These are phyloP conservation scores for Clinocottus analis DNA, from an alignment of 2,113 vertebrate species.

Conservation along the genomic window DNA sequence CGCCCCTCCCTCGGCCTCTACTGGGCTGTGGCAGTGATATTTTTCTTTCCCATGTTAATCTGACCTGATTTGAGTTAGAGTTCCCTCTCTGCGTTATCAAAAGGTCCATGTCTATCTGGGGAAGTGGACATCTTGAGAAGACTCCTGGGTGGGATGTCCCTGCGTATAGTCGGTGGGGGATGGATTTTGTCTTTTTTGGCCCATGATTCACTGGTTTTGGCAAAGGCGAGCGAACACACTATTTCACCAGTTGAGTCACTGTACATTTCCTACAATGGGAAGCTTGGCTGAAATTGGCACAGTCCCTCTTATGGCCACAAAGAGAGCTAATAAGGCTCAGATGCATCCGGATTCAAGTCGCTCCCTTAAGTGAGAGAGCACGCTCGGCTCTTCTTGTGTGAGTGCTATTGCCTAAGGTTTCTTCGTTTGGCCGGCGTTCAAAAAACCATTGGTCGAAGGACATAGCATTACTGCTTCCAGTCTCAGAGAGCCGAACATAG, in stretches of 20 bases:
- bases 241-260: conserved; percentile 54
- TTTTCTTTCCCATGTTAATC: conserved; percentile 18
- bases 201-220: conserved; percentile 41
- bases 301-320: conserved; percentile 36
- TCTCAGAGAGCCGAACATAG: background rate
- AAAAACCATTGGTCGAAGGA: conserved; percentile 7
- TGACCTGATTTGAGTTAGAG: conserved; percentile 23
- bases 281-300: conserved; percentile 27
- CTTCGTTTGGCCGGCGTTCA: conserved; percentile 28
- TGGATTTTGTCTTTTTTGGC: conserved; percentile 24
- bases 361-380: conserved; percentile 15
- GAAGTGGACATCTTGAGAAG: conserved; percentile 16
- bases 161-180: conserved; percentile 2
- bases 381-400: conserved; percentile 6
- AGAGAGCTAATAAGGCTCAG: conserved; percentile 41
- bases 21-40: background rate
- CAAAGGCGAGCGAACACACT: conserved; percentile 27
- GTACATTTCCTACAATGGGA: conserved; percentile 39
- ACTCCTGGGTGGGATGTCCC: conserved; percentile 4
- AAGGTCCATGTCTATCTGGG: conserved; percentile 16
- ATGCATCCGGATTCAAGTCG: conserved; percentile 26
- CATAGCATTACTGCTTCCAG: background rate
- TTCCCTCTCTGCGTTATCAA: background rate
- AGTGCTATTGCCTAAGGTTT: conserved; percentile 19
- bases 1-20: background rate